Percentiles rank a stretch among this genome's conserved stretches.
These are phyloP conservation scores for Drosophila kambysellisi DNA, from an alignment of 2,888 invertebrate genomes.

Conservation along the genomic window DNA sequence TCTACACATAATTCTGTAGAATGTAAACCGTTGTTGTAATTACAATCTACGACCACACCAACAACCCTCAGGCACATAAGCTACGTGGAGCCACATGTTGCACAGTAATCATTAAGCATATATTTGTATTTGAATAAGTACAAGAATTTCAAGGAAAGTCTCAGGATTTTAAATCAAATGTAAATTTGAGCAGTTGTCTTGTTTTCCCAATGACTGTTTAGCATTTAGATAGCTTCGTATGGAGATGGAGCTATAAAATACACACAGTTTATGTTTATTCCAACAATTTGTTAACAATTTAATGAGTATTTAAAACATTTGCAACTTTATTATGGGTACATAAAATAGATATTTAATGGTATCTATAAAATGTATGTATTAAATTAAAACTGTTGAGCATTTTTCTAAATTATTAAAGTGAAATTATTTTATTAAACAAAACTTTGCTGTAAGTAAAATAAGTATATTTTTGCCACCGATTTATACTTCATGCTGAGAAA, in stretches of 20 bases:
- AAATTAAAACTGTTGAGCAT: background rate
- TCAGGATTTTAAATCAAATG: conserved; percentile 2
- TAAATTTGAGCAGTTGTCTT: conserved; percentile 2
- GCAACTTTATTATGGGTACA: conserved; percentile 18
- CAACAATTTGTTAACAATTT: conserved; percentile 11
- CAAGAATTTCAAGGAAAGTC: conserved; percentile 31
- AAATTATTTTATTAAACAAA: background rate
- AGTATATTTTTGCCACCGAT: background rate
- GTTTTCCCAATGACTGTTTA: background rate
- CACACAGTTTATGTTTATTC: conserved; percentile 13
- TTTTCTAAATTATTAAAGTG: background rate
- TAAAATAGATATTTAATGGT: conserved; percentile 19
- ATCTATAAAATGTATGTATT: background rate
- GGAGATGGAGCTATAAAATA: background rate
- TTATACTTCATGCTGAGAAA: background rate
- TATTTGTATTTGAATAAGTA: conserved; percentile 19
- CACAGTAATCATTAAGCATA: conserved; percentile 26
- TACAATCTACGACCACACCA: conserved; percentile 41
- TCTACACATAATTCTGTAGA: conserved; percentile 48
- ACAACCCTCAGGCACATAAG: conserved; percentile 6
- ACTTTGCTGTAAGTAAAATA: background rate
- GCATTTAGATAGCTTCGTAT: background rate
- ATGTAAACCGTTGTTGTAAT: conserved; percentile 69
- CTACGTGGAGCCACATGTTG: conserved; percentile 17
- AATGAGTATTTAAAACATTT: conserved; percentile 12